Evolutionary conservation across 2,113 vertebrate species (phyloP), one percentile per base, ranked within the genome.

Genomic region (Poeciliopsis retropinna): DNA sequence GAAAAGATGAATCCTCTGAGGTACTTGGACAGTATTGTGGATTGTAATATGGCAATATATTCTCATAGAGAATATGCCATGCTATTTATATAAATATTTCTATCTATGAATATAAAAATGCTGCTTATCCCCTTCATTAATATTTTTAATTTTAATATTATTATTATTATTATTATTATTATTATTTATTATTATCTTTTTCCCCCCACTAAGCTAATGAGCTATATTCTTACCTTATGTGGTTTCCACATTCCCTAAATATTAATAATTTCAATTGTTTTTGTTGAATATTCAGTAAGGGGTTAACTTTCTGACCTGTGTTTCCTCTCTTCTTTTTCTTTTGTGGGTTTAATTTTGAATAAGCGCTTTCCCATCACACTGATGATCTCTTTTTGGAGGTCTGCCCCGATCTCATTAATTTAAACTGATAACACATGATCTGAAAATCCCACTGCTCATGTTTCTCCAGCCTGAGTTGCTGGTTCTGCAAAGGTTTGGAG

Each of bases 11-110:
- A 82, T 87, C 72, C 70, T 92, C 85, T 57, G 77, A 92, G 90
- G 88, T 92, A 92, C 91, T 89, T 73, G 78, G 89, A 91, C 91
- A 92, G 90, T 92, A 86, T 91, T 90, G 79, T 87, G 82, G 89
- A 88, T 88, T 92, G 87, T 87, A 85, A 87, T 60, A 73, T 65
- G 80, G 80, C 74, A 78, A 86, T 78, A 81, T 79, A 82, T 84
- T 89, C 81, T 91, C 79, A 81, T 69, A 87, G 71, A 80, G 72
- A 89, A 77, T 69, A 84, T 88, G 86, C 82, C 86, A 83, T 85
- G 85, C 75, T 93, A 90, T 92, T 93, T 91, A 91, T 92, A 91
- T 77, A 79, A 72, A 79, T 69, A 68, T 87, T 70, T 83, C 86
- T 83, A 70, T 81, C 69, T 74, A 79, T 65, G 73, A 64, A 77